Conservation (phyloP, 2,113 vertebrate genomes). For the Brachyistius frenatus region DNA sequence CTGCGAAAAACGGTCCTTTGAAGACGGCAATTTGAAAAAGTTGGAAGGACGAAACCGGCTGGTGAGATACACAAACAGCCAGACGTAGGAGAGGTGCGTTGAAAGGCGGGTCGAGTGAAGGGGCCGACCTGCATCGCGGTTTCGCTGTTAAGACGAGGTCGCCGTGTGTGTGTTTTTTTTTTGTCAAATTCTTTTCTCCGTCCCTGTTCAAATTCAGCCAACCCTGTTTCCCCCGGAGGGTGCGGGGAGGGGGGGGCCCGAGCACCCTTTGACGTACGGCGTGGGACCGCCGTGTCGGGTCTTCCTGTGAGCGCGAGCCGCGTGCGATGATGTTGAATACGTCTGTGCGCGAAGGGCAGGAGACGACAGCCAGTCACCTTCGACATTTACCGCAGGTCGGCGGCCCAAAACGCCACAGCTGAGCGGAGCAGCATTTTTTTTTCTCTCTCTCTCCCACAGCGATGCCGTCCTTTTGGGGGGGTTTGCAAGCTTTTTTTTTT, state of each 20-base stretch:
- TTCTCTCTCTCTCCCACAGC: too few species aligned
- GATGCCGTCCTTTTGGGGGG: too few species aligned
- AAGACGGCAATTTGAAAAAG: conserved; percentile 6
- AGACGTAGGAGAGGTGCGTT: not conserved
- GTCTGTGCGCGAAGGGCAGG: not conserved
- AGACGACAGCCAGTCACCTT: not conserved
- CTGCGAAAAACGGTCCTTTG: conserved; percentile 18
- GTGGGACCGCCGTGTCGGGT: not conserved
- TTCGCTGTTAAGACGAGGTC: conserved; percentile 14
- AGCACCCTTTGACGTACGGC: conserved; percentile 28
- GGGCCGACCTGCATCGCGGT: not conserved
- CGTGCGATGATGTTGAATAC: conserved; percentile 3
- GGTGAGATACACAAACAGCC: conserved; percentile 5
- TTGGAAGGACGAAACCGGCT: not conserved
- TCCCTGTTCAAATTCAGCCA: not conserved
- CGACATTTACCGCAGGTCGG: conserved; percentile 19
- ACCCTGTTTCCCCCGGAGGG: not conserved
- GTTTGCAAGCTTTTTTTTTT: too few species aligned
- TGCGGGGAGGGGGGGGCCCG: not conserved
- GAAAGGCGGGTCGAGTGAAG: not conserved
- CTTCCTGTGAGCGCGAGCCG: conserved; percentile 27
- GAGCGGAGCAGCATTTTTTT: not conserved
- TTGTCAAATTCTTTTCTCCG: not conserved
- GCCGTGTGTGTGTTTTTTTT: not conserved
- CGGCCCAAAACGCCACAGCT: conserved; percentile 12